Evolutionary conservation across 2,888 invertebrate genomes (phyloP).

Genomic region (Linnaemya tessellans): DNA sequence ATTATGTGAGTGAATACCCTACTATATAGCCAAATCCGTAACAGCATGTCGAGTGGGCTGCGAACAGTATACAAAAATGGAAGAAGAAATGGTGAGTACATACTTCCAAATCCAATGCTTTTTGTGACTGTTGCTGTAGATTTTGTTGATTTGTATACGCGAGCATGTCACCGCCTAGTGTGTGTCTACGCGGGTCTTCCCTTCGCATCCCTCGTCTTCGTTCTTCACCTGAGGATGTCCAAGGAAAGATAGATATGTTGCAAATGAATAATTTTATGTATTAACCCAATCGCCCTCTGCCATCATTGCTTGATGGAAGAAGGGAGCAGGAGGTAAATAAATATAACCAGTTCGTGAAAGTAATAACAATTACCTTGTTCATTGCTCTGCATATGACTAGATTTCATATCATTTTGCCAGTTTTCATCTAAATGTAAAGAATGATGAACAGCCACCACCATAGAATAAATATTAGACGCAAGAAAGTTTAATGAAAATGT

Average conservation of each 20-base stretch:
- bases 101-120: slow-evolving; percentile 92
- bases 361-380: slow-evolving; percentile 80
- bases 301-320: background rate
- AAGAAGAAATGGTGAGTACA: slow-evolving; percentile 63
- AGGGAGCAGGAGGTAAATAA: no score
- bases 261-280: slow-evolving; percentile 4
- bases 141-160: slow-evolving; percentile 84
- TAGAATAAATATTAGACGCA: slow-evolving; percentile 57
- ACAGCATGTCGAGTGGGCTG: slow-evolving; percentile 50
- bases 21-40: no score
- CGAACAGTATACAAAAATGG: slow-evolving; percentile 24
- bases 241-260: slow-evolving; percentile 14
- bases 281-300: background rate
- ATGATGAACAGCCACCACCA: slow-evolving; percentile 46
- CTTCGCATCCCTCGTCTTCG: slow-evolving; percentile 81
- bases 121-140: slow-evolving; percentile 85
- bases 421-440: slow-evolving; percentile 85
- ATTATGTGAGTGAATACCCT: no score
- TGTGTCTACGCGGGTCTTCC: slow-evolving; percentile 93
- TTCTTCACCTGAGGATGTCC: slow-evolving; percentile 64
- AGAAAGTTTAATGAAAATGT: slow-evolving; percentile 66
- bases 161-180: slow-evolving; percentile 90
- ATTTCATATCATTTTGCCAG: slow-evolving; percentile 85
- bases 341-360: no score
- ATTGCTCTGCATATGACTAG: slow-evolving; percentile 81